Conservation (phyloP, 2,797 vertebrate genomes). For the Heteromormyrus szaboi region DNA sequence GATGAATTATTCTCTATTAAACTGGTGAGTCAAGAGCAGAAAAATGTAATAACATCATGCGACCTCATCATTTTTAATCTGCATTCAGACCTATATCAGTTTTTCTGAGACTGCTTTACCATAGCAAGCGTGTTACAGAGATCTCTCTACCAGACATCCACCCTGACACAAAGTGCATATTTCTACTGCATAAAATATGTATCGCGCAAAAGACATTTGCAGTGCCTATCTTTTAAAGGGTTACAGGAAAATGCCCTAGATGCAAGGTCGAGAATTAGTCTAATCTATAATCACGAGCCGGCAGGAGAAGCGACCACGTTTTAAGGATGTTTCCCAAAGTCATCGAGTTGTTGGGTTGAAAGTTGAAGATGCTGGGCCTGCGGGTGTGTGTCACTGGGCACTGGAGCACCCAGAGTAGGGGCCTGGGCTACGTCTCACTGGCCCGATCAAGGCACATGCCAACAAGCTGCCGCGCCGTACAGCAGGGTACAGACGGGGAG, state of each 20-base stretch:
- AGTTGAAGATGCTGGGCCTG: background rate
- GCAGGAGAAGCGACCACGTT: background rate
- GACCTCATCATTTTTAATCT: background rate
- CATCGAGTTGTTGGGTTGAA: background rate
- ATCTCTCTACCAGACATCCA: background rate
- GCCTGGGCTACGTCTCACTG: background rate
- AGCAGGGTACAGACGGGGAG: background rate
- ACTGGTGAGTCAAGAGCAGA: slow-evolving; percentile 1
- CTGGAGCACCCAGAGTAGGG: background rate
- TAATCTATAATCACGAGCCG: background rate
- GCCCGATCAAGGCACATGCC: background rate
- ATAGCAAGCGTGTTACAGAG: background rate
- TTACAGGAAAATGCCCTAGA: slow-evolving; percentile 35
- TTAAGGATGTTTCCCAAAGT: background rate
- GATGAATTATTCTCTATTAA: slow-evolving; percentile 11
- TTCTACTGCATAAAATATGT: slow-evolving; percentile 40
- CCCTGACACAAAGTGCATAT: background rate
- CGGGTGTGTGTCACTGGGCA: background rate
- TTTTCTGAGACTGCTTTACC: background rate
- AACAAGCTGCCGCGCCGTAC: background rate
- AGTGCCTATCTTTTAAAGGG: background rate
- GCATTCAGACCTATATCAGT: slow-evolving; percentile 7
- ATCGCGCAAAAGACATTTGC: slow-evolving; percentile 43
- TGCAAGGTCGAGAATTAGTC: slow-evolving; percentile 20
- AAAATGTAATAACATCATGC: slow-evolving; percentile 43